phyloP scores from a whole-genome alignment of 2,113 vertebrate genomes.

The Charina bottae region DNA sequence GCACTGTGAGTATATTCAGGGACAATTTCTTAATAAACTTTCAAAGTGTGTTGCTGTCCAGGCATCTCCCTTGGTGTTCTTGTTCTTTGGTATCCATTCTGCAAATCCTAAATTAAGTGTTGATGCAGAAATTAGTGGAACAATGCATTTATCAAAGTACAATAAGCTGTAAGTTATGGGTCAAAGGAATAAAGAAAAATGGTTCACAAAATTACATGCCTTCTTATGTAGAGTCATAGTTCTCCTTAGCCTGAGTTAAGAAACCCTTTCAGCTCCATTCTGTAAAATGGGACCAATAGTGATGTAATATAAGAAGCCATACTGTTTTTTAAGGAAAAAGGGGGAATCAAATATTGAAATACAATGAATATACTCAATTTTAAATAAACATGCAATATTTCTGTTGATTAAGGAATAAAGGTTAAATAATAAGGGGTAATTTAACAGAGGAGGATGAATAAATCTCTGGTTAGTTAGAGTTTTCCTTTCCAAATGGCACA shows the following conservation, averaged over 20 bases:
- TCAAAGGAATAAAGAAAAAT: neutral
- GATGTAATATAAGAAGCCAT: neutral
- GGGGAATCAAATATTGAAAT: neutral
- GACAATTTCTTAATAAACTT: neutral
- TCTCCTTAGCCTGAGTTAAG: neutral
- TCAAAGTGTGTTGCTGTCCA: neutral
- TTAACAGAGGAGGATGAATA: neutral
- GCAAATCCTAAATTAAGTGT: neutral
- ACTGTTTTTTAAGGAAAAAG: neutral
- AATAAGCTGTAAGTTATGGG: neutral
- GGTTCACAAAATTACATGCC: neutral
- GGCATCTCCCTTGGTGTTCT: neutral
- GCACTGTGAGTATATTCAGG: neutral
- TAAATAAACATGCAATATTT: neutral
- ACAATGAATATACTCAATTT: neutral
- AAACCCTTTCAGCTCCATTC: neutral
- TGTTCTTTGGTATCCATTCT: neutral
- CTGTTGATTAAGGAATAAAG: neutral
- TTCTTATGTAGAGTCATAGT: too few species aligned
- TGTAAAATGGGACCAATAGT: neutral
- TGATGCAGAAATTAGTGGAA: neutral
- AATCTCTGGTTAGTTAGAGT: neutral
- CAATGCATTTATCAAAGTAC: neutral
- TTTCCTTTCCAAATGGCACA: neutral
- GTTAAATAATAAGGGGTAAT: neutral